A percentile compares a stretch with the other conserved stretches of the same genome.
These are phyloP conservation scores for Cottoperca gobio DNA, from an alignment of 2,797 vertebrate species.

Conservation along the genomic window DNA sequence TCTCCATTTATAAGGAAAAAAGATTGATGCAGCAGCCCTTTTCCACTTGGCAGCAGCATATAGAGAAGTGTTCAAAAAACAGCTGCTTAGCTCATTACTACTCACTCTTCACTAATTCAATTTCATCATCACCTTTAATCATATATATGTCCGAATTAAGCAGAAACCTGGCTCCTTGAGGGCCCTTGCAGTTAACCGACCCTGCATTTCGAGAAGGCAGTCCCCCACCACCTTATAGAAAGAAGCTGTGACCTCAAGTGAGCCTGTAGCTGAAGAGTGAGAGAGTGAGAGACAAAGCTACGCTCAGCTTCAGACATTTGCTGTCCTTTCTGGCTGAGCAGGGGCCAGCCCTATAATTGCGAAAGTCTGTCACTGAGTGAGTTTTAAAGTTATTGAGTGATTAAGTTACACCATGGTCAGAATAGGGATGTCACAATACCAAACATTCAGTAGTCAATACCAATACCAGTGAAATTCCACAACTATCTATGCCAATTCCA, in stretches of 20 bases:
- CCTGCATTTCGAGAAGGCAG: neutral
- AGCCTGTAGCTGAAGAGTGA: conserved; percentile 28
- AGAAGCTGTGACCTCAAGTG: conserved; percentile 34
- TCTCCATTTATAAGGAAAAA: conserved; percentile 33
- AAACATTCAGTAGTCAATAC: too few species aligned
- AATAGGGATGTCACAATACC: too few species aligned
- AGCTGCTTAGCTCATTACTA: conserved; percentile 63
- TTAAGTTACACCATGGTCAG: too few species aligned
- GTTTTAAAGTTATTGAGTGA: too few species aligned
- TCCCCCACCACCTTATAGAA: neutral
- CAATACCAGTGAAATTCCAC: too few species aligned
- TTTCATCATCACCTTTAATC: conserved; percentile 75
- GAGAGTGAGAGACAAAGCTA: conserved; percentile 2
- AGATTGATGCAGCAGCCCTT: conserved; percentile 47
- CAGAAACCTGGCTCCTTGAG: conserved; percentile 14
- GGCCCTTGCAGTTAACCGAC: conserved; percentile 45
- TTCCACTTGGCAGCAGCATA: conserved; percentile 46
- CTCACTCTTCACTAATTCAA: conserved; percentile 51
- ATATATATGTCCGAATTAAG: conserved; percentile 30
- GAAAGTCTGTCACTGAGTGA: too few species aligned
- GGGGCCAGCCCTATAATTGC: too few species aligned
- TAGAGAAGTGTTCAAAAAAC: conserved; percentile 45
- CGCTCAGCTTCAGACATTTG: conserved; percentile 37
- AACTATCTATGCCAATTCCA: too few species aligned
- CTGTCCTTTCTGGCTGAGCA: conserved; percentile 40